Percentiles rank a stretch among this genome's conserved stretches.
Evolutionary conservation across 2,113 vertebrate species (phyloP).

Genomic region (Ardeotis arabs): DNA sequence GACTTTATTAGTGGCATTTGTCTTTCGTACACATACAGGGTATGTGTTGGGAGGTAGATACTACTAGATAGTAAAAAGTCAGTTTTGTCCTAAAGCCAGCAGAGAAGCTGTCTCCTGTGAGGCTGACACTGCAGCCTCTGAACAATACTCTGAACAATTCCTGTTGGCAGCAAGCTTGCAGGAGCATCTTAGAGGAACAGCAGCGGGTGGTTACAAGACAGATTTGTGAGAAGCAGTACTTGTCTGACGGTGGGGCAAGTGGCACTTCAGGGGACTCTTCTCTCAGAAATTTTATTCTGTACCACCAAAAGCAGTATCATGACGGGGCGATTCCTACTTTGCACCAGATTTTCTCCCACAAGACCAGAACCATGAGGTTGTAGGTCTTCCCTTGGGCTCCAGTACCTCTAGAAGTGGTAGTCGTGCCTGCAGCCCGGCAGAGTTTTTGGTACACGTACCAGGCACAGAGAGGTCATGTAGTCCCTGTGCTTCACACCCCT

Average conservation of each 20-base stretch:
- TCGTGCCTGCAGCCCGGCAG: not conserved
- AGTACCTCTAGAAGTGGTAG: not conserved
- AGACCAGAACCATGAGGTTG: fast-evolving
- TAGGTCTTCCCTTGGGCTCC: not conserved
- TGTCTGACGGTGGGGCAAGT: not conserved
- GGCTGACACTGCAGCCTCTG: not conserved
- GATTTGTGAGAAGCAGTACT: not conserved
- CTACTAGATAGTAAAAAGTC: not conserved
- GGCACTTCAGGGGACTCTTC: not conserved
- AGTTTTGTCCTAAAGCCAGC: not conserved
- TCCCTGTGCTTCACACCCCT: not conserved
- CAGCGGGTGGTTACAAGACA: fast-evolving
- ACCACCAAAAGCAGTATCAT: not conserved
- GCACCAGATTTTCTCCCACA: not conserved
- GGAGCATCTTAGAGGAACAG: not conserved
- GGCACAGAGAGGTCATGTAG: fast-evolving
- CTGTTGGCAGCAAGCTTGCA: not conserved
- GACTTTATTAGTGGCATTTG: not conserved
- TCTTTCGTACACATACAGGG: not conserved
- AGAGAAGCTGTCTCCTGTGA: not conserved
- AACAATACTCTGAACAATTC: not conserved
- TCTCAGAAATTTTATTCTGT: not conserved
- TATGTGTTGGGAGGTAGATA: not conserved
- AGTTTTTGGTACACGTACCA: not conserved
- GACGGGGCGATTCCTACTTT: not conserved